A percentile compares a stretch with the other conserved stretches of the same genome.
These are phyloP conservation scores for Chroicocephalus ridibundus DNA, from an alignment of 2,113 vertebrate genomes.

Conservation along the genomic window DNA sequence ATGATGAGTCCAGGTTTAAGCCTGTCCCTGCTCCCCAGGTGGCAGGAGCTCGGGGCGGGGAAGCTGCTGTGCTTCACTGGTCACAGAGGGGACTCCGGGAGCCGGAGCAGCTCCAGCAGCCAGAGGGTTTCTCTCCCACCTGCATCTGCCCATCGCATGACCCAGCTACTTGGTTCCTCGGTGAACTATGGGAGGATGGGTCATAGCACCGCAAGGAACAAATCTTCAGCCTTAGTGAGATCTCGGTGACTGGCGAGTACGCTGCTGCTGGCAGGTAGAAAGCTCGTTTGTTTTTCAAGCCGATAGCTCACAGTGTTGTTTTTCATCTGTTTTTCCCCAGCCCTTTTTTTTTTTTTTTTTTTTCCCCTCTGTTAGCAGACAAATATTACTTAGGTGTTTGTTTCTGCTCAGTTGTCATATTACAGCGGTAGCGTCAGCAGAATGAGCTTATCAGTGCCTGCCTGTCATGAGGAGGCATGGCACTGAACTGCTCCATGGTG, in stretches of 20 bases:
- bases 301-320: not conserved
- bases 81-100: constrained; percentile 45
- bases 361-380: not conserved
- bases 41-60: not conserved
- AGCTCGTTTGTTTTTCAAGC: constrained; percentile 20
- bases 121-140: constrained; percentile 12
- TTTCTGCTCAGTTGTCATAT: not conserved
- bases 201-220: constrained; percentile 45
- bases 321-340: not conserved
- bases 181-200: constrained; percentile 47
- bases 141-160: constrained; percentile 44
- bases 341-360: no score
- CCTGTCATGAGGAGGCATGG: not conserved
- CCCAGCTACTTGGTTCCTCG: constrained; percentile 36
- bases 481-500: not conserved
- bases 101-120: constrained; percentile 8
- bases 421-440: not conserved
- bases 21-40: not conserved
- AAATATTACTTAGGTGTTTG: not conserved
- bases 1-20: not conserved
- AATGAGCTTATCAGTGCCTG: not conserved
- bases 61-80: constrained; percentile 51
- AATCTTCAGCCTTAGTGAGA: not conserved
- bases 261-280: not conserved
- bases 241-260: not conserved